These are phyloP conservation scores for Microplitis deprimator DNA, from an alignment of 2,888 invertebrate genomes.

Conservation along the genomic window DNA sequence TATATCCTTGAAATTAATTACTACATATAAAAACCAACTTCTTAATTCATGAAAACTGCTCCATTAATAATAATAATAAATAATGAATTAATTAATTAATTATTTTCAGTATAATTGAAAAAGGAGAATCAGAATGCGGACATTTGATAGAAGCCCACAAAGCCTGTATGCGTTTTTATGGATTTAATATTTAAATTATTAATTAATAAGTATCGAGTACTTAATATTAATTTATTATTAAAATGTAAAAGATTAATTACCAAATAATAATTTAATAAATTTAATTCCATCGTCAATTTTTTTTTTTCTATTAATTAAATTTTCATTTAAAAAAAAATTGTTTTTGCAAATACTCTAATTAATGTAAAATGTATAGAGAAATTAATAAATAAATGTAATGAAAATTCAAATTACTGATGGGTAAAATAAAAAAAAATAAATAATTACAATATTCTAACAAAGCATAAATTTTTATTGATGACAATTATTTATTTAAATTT, in stretches of 20 bases:
- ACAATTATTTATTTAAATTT: slow-evolving; percentile 31
- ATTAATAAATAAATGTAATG: not conserved
- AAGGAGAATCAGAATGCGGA: slow-evolving; percentile 92
- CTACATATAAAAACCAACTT: no score
- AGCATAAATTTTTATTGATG: slow-evolving; percentile 61
- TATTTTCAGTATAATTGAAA: slow-evolving; percentile 86
- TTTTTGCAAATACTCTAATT: not conserved
- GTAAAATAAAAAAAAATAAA: slow-evolving; percentile 29
- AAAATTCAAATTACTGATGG: not conserved
- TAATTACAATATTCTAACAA: slow-evolving; percentile 58
- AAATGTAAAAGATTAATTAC: no score
- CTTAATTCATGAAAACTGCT: no score
- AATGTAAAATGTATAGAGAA: not conserved
- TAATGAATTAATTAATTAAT: slow-evolving; percentile 33
- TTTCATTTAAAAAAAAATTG: no score
- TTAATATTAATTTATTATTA: not conserved
- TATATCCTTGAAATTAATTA: no score
- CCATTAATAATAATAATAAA: not conserved
- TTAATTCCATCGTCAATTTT: no score
- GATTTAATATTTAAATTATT: slow-evolving; percentile 88
- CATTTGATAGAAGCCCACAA: slow-evolving; percentile 96
- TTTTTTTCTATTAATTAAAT: no score
- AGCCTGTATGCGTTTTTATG: slow-evolving; percentile 95
- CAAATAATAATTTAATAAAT: no score
- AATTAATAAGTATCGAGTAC: not conserved